Evolutionary conservation across 2,888 invertebrate genomes (phyloP), one percentile per base, ranked within the genome.

Genomic region (Melieria crassipennis): DNA sequence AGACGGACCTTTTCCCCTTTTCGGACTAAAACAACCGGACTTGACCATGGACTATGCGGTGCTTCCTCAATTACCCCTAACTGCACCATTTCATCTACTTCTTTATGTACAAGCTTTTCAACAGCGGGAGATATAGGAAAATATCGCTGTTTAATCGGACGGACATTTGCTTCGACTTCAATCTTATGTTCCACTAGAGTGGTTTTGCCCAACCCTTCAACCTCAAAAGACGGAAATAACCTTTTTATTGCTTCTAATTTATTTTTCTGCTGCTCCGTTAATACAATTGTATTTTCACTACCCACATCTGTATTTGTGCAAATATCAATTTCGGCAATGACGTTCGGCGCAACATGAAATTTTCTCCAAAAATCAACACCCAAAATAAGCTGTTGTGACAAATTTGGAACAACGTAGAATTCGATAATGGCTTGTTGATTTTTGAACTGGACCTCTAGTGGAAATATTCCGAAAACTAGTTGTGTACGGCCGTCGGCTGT

Each of bases 71-170:
- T 57, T 57, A 57, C 57, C 16, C 57, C 13, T 16, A 57, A 57
- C 57, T 57, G 16, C 6, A 57, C 6, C 57, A 57, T 57, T 57
- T 57, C 57, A 57, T 57, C 57, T 30, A 57, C 42, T 57, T 57
- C 57, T 16, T 16, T 42, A 57, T 63, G 50, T 30, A 48, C 50
- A n/a, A 63, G 30, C 9, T 63, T 63, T 13, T 63, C 50, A 11
- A 63, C 50, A 5, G 61, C 61, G 11, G 58, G 42, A 4, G 58
- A 58, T 11, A 58, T 58, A 5, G 42, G 42, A 69, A 72, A 76
- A 46, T 76, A 74, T 1, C 76, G 62, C 50, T 77, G 75, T 56
- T 77, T 77, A 2, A 78, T 68, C 3, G 76, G 77, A 7, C 69
- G 65, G 6, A 72, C 71, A 7, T 68, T 46, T 5, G 65, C 55